Conservation (phyloP, 2,113 vertebrate genomes). For the Athene noctua region DNA sequence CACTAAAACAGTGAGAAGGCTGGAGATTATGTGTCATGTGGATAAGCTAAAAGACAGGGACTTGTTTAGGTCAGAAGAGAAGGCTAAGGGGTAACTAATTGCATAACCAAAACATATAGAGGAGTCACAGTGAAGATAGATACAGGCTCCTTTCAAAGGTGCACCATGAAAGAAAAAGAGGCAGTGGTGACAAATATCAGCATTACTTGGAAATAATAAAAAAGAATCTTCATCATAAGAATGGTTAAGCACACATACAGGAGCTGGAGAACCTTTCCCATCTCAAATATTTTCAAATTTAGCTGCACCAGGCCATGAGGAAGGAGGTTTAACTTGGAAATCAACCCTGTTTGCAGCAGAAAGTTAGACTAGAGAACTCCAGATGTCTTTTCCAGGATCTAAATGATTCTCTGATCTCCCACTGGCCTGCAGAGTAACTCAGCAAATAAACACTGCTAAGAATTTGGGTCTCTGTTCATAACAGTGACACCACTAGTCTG, state of each 20-base stretch:
- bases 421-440: not conserved
- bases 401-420: not conserved
- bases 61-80: not conserved
- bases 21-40: not conserved
- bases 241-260: not conserved
- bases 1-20: not conserved
- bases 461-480: not conserved
- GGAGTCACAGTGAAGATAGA: not conserved
- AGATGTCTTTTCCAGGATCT: not conserved
- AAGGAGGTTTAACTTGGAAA: not conserved
- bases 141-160: not conserved
- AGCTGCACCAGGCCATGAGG: not conserved
- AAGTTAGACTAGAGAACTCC: not conserved
- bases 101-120: not conserved
- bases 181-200: not conserved
- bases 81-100: not conserved
- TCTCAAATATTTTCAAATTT: not conserved
- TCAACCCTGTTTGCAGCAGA: not conserved
- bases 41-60: not conserved
- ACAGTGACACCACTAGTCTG: not conserved
- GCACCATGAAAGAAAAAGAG: not conserved
- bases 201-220: not conserved
- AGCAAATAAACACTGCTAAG: not conserved
- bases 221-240: not conserved
- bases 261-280: not conserved